A percentile compares a stretch with the other conserved stretches of the same genome.
These are phyloP conservation scores for Porites evermanni DNA, from an alignment of 92 coral and sea anemone genomes.

Conservation along the genomic window DNA sequence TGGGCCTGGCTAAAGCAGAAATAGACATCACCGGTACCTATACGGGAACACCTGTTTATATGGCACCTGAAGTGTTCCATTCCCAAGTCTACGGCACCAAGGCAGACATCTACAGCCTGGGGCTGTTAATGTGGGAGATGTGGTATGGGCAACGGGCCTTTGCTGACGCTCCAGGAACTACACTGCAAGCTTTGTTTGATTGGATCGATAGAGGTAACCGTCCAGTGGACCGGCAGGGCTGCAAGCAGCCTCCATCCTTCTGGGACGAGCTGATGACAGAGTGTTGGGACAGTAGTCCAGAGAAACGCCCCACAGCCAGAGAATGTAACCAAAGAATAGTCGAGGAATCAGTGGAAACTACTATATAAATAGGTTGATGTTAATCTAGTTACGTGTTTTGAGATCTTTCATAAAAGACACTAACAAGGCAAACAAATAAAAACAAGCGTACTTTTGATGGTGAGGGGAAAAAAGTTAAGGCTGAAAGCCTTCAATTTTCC, in stretches of 20 bases:
- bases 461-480: no score
- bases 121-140: constrained; percentile 52
- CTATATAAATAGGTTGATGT: no score
- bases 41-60: constrained; percentile 20
- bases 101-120: constrained; percentile 53
- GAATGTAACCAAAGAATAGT: background rate
- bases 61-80: constrained; percentile 48
- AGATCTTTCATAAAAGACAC: no score
- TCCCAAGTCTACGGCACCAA: background rate
- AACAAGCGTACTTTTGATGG: no score
- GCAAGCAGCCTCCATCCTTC: background rate
- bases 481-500: no score
- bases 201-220: constrained; percentile 16
- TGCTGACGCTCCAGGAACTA: background rate
- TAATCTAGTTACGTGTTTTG: no score
- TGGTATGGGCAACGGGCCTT: constrained; percentile 43
- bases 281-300: constrained; percentile 20
- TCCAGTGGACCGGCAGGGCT: background rate
- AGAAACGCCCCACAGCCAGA: constrained; percentile 19
- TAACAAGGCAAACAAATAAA: no score
- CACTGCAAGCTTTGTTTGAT: background rate
- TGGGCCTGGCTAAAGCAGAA: constrained; percentile 27
- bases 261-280: constrained; percentile 4
- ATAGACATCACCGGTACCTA: constrained; percentile 8
- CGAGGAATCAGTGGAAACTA: background rate